These are phyloP conservation scores for Coptodon bakossiorum DNA, from an alignment of 2,113 vertebrate species.

Conservation along the genomic window DNA sequence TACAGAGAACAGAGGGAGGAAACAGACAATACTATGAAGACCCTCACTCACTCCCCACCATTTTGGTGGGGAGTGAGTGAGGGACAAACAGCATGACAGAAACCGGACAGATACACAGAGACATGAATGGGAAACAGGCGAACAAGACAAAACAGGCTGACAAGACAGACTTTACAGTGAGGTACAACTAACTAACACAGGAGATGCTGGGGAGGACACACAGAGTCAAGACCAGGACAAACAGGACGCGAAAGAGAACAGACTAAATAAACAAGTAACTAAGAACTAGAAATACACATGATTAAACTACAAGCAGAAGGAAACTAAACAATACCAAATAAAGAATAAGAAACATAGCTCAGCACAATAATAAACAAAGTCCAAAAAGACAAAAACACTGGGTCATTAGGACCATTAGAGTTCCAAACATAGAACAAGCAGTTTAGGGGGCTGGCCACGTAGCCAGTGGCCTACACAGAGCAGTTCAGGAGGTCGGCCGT, in stretches of 20 bases:
- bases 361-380: background rate
- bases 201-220: background rate
- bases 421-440: accelerated
- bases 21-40: accelerated
- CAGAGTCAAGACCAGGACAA: background rate
- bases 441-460: background rate
- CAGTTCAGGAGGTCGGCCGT: accelerated
- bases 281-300: background rate
- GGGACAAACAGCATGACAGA: background rate
- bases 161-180: background rate
- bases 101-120: background rate
- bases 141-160: background rate
- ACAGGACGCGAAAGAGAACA: background rate
- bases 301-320: accelerated
- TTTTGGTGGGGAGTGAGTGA: accelerated
- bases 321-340: background rate
- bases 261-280: background rate
- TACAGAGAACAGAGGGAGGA: accelerated
- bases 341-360: background rate
- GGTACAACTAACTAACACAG: background rate
- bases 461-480: background rate
- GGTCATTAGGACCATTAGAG: background rate
- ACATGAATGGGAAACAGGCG: background rate
- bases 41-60: too few species aligned
- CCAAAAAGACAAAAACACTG: background rate